A percentile compares a stretch with the other conserved stretches of the same genome.
Evolutionary conservation across 2,888 invertebrate genomes (phyloP).

Genomic region (Cantharis rufa): DNA sequence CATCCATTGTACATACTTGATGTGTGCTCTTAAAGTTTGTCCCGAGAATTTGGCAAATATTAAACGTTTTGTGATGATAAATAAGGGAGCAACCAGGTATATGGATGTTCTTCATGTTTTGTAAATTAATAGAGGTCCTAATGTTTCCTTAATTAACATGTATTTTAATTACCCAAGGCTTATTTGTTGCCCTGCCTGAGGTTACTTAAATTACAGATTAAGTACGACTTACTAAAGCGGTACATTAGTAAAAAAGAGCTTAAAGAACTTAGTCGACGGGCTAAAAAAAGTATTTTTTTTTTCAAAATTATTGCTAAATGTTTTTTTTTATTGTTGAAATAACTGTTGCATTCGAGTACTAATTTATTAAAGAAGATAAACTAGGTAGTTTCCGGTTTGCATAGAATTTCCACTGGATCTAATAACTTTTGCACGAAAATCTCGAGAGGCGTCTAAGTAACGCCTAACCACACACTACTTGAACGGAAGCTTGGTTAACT

Average conservation of each 20-base stretch:
- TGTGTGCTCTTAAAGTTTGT: background rate
- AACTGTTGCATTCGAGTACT: background rate
- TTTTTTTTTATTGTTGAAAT: background rate
- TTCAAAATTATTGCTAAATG: background rate
- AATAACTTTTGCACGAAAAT: slow-evolving; percentile 21
- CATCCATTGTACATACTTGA: background rate
- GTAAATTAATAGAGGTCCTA: background rate
- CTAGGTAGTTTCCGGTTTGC: slow-evolving; percentile 17
- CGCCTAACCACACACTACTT: slow-evolving; percentile 29
- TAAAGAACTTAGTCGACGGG: background rate
- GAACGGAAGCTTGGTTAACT: slow-evolving; percentile 29
- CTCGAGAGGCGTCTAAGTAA: slow-evolving; percentile 27
- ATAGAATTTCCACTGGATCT: slow-evolving; percentile 16
- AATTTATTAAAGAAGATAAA: slow-evolving; percentile 1
- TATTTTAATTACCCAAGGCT: background rate
- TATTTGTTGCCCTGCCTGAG: background rate
- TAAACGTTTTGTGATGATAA: background rate
- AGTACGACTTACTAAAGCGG: background rate
- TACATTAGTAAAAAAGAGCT: background rate
- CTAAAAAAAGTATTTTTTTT: background rate
- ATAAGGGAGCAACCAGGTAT: background rate
- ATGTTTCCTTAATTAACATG: background rate
- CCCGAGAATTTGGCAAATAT: background rate
- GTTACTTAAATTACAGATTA: background rate
- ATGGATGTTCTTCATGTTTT: background rate